Percentiles rank a stretch among this genome's conserved stretches.
These are phyloP conservation scores for Idaea biselata DNA, from an alignment of 2,888 invertebrate genomes.

Conservation along the genomic window DNA sequence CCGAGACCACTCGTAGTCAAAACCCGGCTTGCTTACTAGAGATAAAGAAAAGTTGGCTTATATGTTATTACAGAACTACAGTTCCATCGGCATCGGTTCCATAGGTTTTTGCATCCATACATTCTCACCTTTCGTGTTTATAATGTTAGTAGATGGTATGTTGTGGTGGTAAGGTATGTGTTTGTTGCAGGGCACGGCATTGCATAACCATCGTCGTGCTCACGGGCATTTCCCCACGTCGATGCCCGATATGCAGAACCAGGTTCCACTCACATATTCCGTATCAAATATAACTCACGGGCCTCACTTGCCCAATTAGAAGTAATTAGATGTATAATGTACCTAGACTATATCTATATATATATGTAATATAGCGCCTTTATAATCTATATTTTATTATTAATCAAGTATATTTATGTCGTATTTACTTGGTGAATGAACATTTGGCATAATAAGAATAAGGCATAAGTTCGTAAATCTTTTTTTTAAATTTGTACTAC, in stretches of 20 bases:
- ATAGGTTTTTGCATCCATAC: no score
- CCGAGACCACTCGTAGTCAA: no score
- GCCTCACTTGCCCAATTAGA: slow-evolving; percentile 19
- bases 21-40: no score
- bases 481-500: no score
- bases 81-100: no score
- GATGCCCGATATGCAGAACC: slow-evolving; percentile 19
- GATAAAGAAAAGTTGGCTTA: no score
- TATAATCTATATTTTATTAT: background rate
- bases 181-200: slow-evolving; percentile 69
- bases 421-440: background rate
- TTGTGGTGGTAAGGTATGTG: slow-evolving; percentile 3
- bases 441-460: background rate
- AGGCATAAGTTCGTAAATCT: no score
- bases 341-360: background rate
- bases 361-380: background rate
- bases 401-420: background rate
- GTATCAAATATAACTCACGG: slow-evolving; percentile 19
- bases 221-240: slow-evolving; percentile 75
- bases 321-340: background rate
- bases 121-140: no score
- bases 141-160: no score
- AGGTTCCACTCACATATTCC: slow-evolving; percentile 22
- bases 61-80: no score
- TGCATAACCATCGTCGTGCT: slow-evolving; percentile 83